A percentile compares a stretch with the other conserved stretches of the same genome.
These are phyloP conservation scores for Doryteuthis pealeii DNA, from an alignment of 1,140 invertebrate genomes.

Conservation along the genomic window DNA sequence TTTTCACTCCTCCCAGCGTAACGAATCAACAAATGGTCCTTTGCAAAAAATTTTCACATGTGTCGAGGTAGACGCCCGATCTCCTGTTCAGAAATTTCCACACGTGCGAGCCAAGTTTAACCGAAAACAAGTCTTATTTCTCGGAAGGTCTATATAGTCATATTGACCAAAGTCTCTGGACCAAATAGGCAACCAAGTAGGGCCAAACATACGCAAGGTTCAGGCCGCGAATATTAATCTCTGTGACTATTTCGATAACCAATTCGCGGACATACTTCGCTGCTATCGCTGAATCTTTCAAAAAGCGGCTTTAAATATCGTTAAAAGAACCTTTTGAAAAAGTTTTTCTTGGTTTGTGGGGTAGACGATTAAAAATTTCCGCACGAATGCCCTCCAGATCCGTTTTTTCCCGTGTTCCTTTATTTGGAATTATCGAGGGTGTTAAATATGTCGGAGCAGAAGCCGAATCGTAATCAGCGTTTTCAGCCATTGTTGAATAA, in stretches of 20 bases:
- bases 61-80: conserved; percentile 72
- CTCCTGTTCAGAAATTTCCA: conserved; percentile 68
- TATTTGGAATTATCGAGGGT: conserved; percentile 55
- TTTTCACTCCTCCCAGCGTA: conserved; percentile 77
- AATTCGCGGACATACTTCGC: conserved; percentile 59
- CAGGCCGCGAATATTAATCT: conserved; percentile 33
- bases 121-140: conserved; percentile 77
- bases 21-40: conserved; percentile 74
- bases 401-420: conserved; percentile 53
- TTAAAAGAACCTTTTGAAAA: conserved; percentile 45
- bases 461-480: conserved; percentile 50
- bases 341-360: conserved; percentile 29
- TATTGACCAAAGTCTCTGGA: conserved; percentile 74
- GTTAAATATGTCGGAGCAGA: conserved; percentile 54
- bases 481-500: conserved; percentile 16
- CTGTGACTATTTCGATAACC: conserved; percentile 39
- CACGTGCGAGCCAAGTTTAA: conserved; percentile 70
- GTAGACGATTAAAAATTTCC: conserved; percentile 47
- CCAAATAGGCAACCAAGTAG: conserved; percentile 76
- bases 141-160: conserved; percentile 77
- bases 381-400: conserved; percentile 54
- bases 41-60: conserved; percentile 73
- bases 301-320: conserved; percentile 53
- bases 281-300: conserved; percentile 55
- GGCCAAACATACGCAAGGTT: conserved; percentile 68